These are phyloP conservation scores for Catostomus latipinnis DNA, from an alignment of 2,797 vertebrate species.

Conservation along the genomic window DNA sequence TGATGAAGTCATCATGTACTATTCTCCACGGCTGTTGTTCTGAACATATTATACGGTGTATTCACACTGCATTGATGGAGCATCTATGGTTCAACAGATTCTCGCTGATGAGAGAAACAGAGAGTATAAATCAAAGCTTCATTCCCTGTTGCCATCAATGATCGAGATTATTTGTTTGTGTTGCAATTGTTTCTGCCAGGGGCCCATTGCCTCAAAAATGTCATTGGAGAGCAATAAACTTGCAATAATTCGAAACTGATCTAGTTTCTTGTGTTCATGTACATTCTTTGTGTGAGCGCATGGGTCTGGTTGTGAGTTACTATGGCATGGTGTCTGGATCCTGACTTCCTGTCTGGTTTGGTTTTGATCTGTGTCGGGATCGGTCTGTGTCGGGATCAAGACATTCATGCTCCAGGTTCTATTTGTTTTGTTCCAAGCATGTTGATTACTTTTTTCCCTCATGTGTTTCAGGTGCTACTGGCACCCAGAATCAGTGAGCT, in stretches of 20 bases:
- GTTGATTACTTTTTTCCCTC: too few relatives aligned
- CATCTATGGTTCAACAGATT: slow-evolving; percentile 27
- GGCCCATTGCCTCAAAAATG: slow-evolving; percentile 62
- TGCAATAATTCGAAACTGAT: slow-evolving; percentile 12
- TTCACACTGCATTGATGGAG: background rate
- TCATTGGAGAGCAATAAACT: slow-evolving; percentile 67
- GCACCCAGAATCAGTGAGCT: too few relatives aligned
- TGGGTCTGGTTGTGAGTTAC: too few relatives aligned
- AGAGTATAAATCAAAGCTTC: slow-evolving; percentile 58
- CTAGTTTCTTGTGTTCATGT: too few relatives aligned
- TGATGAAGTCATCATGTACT: slow-evolving; percentile 27
- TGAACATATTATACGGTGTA: slow-evolving; percentile 4
- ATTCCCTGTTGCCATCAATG: slow-evolving; percentile 63
- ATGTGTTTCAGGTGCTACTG: too few relatives aligned
- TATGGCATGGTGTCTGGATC: too few relatives aligned
- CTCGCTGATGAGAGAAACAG: slow-evolving; percentile 65
- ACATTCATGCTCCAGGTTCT: too few relatives aligned
- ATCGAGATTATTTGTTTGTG: slow-evolving; percentile 69
- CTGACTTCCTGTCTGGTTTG: too few relatives aligned
- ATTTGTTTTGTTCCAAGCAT: too few relatives aligned
- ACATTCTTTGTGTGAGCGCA: too few relatives aligned
- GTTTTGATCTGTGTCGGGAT: too few relatives aligned
- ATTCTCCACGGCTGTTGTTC: background rate
- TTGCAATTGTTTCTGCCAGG: slow-evolving; percentile 57
- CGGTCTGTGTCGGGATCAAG: too few relatives aligned